Evolutionary conservation across 2,888 invertebrate species (phyloP).

Genomic region (Drosophila lutescens): DNA sequence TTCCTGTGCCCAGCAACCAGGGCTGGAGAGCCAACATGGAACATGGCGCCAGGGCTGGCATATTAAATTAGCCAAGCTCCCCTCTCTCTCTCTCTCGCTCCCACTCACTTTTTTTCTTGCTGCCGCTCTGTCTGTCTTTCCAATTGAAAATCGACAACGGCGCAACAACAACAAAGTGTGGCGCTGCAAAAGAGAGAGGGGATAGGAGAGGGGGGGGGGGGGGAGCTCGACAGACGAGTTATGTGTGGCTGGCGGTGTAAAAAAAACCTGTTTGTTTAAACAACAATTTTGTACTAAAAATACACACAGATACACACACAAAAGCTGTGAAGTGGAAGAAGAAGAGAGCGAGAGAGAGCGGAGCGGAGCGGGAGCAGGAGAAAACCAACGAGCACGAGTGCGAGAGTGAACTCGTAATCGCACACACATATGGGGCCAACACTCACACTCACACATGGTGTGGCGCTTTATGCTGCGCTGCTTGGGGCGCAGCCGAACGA

Average conservation of each 20-base stretch:
- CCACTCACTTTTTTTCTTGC: slow-evolving; percentile 40
- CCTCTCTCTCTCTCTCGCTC: background rate
- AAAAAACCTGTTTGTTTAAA: slow-evolving; percentile 78
- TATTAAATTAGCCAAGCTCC: slow-evolving; percentile 75
- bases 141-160: slow-evolving; percentile 79
- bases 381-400: slow-evolving; percentile 37
- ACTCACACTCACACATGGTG: slow-evolving; percentile 34
- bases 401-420: slow-evolving; percentile 49
- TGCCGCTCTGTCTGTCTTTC: slow-evolving; percentile 67
- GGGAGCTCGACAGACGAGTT: slow-evolving; percentile 70
- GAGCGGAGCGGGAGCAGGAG: slow-evolving; percentile 8
- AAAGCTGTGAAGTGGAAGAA: slow-evolving; percentile 31
- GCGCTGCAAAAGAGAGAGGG: slow-evolving; percentile 55
- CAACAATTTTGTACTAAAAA: slow-evolving; percentile 81
- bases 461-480: slow-evolving; percentile 57
- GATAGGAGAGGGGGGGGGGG: slow-evolving; percentile 19
- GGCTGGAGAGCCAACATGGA: slow-evolving; percentile 25
- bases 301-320: slow-evolving; percentile 54
- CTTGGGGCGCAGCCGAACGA: slow-evolving; percentile 44
- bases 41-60: slow-evolving; percentile 76
- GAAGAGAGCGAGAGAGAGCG: slow-evolving; percentile 25
- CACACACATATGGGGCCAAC: slow-evolving; percentile 3
- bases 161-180: slow-evolving; percentile 54
- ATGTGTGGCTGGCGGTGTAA: slow-evolving; percentile 77
- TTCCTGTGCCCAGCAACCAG: slow-evolving; percentile 33